Evolutionary conservation across 2,888 invertebrate genomes (phyloP), one percentile per base, ranked within the genome.

Genomic region (Tridacna crocea): DNA sequence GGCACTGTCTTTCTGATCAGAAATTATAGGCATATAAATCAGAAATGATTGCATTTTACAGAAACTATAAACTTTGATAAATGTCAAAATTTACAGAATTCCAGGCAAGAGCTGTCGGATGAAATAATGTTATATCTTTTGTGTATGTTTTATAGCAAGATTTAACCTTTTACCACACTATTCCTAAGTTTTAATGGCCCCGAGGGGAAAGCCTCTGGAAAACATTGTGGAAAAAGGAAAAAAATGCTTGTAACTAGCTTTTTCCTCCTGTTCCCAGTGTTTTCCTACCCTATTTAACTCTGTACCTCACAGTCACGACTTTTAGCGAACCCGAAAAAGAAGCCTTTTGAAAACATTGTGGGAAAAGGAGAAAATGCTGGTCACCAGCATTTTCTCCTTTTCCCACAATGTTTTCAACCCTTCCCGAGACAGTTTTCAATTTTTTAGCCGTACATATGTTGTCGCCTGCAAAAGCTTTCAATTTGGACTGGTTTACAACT

Each of bases 1-100:
- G 10, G 10, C n/a, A n/a, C n/a, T 55, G 17, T 55, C 19, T 17
- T n/a, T n/a, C 55, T 55, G 55, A n/a, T 19, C 55, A 55, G 19
- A 17, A 55, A 2, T n/a, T 55, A 55, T n/a, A 55, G 55, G 10
- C 13, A 61, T 24, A 22, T 13, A 61, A 61, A 61, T 61, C 24
- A 22, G 13, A 61, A 61, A 61, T 61, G 61, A 61, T 61, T 61
- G 22, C 61, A 22, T 22, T 13, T 61, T 61, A 4, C 61, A 61
- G 61, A 22, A 61, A 61, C 15, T 22, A 13, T 24, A 61, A 61
- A 61, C 61, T 61, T 22, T 61, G 22, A 61, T 61, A 61, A 61
- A 61, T 22, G 61, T 61, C 61, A 61, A 61, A 61, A 22, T 61
- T 19, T 58, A n/a, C n/a, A 58, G 58, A 58, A n/a, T 36, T 36